These are phyloP conservation scores for Dicerorhinus sumatrensis DNA, from an alignment of 2,113 vertebrate genomes.

Conservation along the genomic window DNA sequence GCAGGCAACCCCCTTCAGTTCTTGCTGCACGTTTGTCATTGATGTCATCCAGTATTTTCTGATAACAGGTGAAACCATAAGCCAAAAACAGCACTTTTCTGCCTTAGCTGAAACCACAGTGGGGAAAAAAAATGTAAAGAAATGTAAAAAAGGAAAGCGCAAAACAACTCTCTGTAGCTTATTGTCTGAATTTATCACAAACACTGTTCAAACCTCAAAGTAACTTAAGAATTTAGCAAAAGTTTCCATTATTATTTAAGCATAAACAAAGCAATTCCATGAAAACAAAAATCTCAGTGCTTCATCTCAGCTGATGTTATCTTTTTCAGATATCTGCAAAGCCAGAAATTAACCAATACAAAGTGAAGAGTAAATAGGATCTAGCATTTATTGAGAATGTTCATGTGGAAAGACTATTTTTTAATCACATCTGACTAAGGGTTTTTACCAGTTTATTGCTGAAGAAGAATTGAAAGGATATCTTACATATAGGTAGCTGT, in stretches of 20 bases:
- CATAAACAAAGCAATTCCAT: neutral
- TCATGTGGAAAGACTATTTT: neutral
- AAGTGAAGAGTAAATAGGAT: neutral
- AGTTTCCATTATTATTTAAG: neutral
- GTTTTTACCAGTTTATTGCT: neutral
- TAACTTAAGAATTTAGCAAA: neutral
- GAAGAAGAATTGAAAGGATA: neutral
- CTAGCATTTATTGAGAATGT: neutral
- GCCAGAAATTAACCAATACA: neutral
- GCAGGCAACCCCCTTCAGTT: neutral
- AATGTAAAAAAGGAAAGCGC: neutral
- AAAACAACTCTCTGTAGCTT: neutral
- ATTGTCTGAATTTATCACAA: neutral
- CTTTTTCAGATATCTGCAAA: neutral
- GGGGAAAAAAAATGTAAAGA: neutral
- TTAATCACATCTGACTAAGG: neutral
- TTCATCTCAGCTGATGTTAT: neutral
- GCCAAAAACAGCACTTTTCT: neutral
- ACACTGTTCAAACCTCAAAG: neutral
- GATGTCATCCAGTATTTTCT: neutral
- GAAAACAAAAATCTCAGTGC: neutral
- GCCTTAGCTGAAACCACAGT: neutral
- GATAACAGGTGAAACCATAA: neutral
- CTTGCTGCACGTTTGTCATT: neutral
- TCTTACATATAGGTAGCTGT: neutral